phyloP scores from a whole-genome alignment of 2,888 invertebrate species.

The Xanthostigma xanthostigma region DNA sequence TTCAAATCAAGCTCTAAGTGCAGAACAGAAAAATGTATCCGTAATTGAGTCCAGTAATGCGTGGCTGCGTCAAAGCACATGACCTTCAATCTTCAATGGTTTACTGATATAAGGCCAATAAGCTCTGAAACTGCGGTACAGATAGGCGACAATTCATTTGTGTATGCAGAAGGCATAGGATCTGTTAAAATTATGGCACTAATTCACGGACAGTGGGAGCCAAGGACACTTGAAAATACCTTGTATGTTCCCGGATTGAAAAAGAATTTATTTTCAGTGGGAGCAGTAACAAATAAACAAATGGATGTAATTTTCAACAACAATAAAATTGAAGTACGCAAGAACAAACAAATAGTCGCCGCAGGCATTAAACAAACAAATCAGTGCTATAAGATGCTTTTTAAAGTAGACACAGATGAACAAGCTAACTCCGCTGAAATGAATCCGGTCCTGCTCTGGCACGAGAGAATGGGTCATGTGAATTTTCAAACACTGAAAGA shows the following conservation, averaged over 20 bases:
- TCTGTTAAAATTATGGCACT: background rate
- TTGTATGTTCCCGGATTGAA: conserved; percentile 11
- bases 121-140: background rate
- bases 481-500: conserved; percentile 9
- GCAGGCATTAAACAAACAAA: background rate
- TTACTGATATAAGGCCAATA: background rate
- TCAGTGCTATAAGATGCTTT: conserved; percentile 1
- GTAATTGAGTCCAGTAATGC: background rate
- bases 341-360: conserved; percentile 1
- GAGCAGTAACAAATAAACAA: too few species aligned
- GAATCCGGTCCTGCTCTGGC: conserved; percentile 7
- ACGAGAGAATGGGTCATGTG: conserved; percentile 13
- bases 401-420: background rate
- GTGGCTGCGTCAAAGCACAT: conserved; percentile 2
- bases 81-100: background rate
- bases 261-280: conserved; percentile 7
- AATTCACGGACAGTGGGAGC: background rate
- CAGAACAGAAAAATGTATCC: background rate
- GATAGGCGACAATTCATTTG: conserved; percentile 4
- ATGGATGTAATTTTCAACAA: background rate
- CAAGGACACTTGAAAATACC: background rate
- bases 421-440: conserved; percentile 1
- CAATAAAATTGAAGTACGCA: background rate
- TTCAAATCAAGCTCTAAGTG: background rate
- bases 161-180: background rate